These are phyloP conservation scores for Dermochelys coriacea DNA, from an alignment of 2,797 vertebrate species.

Conservation along the genomic window DNA sequence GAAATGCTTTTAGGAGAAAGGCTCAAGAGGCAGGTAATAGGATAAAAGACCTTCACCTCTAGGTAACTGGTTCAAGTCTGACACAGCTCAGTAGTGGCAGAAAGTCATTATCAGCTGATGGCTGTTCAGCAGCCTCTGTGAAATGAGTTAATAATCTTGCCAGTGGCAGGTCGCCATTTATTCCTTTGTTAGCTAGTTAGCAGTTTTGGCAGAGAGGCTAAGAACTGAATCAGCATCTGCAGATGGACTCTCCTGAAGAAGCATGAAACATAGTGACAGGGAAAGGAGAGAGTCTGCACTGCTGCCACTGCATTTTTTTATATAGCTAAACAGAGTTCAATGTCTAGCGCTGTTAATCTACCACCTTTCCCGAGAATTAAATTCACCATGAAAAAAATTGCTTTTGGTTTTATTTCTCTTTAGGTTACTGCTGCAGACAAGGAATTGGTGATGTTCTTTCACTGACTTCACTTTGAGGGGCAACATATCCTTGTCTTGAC, in stretches of 20 bases:
- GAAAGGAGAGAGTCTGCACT: neutral
- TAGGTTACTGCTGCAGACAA: fast-evolving
- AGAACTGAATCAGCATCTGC: no score
- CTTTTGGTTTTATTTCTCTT: neutral
- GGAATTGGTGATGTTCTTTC: neutral
- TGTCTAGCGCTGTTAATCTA: neutral
- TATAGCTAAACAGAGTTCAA: neutral
- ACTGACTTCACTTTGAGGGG: neutral
- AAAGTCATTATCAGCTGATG: neutral
- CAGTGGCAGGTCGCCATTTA: neutral
- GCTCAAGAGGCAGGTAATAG: neutral
- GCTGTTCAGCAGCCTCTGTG: neutral
- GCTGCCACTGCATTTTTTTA: neutral
- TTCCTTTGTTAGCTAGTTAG: neutral
- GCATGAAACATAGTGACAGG: neutral
- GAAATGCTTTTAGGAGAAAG: neutral
- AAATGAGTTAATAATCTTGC: neutral
- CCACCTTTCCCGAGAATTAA: neutral
- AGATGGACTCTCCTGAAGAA: neutral
- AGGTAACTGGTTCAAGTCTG: neutral
- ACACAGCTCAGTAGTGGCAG: neutral
- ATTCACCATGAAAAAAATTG: neutral
- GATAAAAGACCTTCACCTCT: neutral
- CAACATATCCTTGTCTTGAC: neutral
- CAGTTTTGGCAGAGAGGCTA: neutral